Conservation (phyloP, 2,888 invertebrate genomes). For the Atrina japonica region DNA sequence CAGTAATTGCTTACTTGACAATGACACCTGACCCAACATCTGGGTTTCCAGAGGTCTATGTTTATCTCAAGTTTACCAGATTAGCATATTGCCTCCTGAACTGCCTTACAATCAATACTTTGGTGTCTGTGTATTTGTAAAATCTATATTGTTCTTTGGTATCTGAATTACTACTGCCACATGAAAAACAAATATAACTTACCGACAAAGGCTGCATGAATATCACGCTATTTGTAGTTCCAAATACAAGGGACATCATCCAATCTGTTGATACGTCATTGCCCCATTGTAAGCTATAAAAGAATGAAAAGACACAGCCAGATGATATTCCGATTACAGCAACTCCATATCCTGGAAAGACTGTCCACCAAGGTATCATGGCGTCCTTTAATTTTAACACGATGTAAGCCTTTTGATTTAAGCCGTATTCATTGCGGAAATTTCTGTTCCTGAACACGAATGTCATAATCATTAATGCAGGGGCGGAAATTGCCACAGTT, state of each 20-base stretch:
- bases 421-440: neutral
- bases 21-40: too few species aligned
- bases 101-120: too few species aligned
- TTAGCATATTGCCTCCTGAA: too few species aligned
- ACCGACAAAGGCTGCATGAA: slow-evolving; percentile 54
- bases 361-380: slow-evolving; percentile 11
- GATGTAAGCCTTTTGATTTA: neutral
- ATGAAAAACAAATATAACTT: neutral
- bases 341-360: slow-evolving; percentile 21
- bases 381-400: neutral
- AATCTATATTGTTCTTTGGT: too few species aligned
- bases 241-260: slow-evolving; percentile 64
- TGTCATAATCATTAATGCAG: slow-evolving; percentile 2
- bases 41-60: too few species aligned
- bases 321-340: slow-evolving; percentile 58
- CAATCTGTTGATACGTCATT: slow-evolving; percentile 76
- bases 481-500: slow-evolving; percentile 9
- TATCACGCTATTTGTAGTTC: slow-evolving; percentile 39
- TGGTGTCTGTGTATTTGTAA: too few species aligned
- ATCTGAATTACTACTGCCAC: neutral
- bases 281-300: slow-evolving; percentile 79
- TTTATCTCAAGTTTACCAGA: too few species aligned
- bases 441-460: slow-evolving; percentile 23
- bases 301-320: slow-evolving; percentile 77
- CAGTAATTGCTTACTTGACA: too few species aligned